Conservation (phyloP, 2,888 invertebrate species). For the Apocheima hispidaria region DNA sequence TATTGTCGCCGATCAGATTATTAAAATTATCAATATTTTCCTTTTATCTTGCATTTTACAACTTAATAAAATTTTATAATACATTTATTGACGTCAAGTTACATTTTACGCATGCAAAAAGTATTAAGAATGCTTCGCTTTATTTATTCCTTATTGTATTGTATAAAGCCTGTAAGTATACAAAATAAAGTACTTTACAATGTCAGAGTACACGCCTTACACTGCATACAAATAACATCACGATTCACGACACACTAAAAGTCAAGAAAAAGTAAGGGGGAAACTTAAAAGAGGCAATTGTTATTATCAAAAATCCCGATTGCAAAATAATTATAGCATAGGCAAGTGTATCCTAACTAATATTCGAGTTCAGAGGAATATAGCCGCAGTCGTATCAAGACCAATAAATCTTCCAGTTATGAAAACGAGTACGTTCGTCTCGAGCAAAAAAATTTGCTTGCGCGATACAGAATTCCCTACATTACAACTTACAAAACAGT, state of each 20-base stretch:
- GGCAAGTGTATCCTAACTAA: too few species aligned
- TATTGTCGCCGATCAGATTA: conserved; percentile 1
- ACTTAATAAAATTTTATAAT: conserved; percentile 4
- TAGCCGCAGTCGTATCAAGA: too few species aligned
- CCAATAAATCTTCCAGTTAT: too few species aligned
- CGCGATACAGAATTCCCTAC: too few species aligned
- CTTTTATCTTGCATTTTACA: conserved; percentile 7
- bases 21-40: not conserved
- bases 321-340: too few species aligned
- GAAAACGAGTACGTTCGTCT: too few species aligned
- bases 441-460: too few species aligned
- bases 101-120: not conserved
- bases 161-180: conserved; percentile 3
- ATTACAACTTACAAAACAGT: too few species aligned
- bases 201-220: conserved; percentile 35
- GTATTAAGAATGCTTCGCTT: not conserved
- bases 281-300: not conserved
- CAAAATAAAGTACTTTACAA: too few species aligned
- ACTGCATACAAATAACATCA: conserved; percentile 3
- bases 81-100: not conserved
- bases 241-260: not conserved
- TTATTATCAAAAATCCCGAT: too few species aligned
- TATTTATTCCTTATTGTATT: conserved; percentile 17
- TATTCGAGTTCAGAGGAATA: too few species aligned
- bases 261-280: not conserved